Evolutionary conservation across 2,797 vertebrate species (phyloP), one percentile per base, ranked within the genome.

Genomic region (Percopsis omiscomaycus): DNA sequence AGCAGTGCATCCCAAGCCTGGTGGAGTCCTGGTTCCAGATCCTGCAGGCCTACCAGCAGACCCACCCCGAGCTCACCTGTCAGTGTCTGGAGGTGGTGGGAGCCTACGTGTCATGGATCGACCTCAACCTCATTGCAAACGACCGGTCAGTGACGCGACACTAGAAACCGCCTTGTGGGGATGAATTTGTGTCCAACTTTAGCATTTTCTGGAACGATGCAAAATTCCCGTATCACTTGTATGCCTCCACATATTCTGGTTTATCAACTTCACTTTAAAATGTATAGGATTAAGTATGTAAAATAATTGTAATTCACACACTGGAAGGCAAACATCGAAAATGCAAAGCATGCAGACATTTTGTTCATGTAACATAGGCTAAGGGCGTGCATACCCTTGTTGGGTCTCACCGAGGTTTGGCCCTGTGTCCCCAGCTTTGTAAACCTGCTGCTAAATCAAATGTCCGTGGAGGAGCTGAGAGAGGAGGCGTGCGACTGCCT

Each of bases 1-100:
- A 98, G 84, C 95, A 95, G 78, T 96, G 95, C 92, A 96, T 99
- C 92, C 96, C 95, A 67, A 94, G 90, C 81, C 91, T 99, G 87
- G 97, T 98, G 81, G 96, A 98, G 88, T 99, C 98, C 1, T 99
- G 98, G 98, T 98, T 95, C 91, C 97, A 98, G 93, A 98, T 99
- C 88, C 91, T 99, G 76, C 95, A 97, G 70, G 94, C 93, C 1
- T 99, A 96, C 82, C 96, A 99, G 84, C 95, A 89, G 61, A 92
- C 87, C 61, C 96, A 99, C 88, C 95, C 95, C 0, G 96, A 99
- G 90, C 90, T 99, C 86, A 98, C 97, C 4, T 99, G 98, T 65
- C 96, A 98, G 94, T 99, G 97, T 89, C 94, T 99, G 95, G 98
- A 98, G 93, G 96, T 99, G 80, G 94, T 99, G 65, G 98, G 98